Conservation (phyloP, 2,888 invertebrate genomes). For the Sinotaia quadrata region DNA sequence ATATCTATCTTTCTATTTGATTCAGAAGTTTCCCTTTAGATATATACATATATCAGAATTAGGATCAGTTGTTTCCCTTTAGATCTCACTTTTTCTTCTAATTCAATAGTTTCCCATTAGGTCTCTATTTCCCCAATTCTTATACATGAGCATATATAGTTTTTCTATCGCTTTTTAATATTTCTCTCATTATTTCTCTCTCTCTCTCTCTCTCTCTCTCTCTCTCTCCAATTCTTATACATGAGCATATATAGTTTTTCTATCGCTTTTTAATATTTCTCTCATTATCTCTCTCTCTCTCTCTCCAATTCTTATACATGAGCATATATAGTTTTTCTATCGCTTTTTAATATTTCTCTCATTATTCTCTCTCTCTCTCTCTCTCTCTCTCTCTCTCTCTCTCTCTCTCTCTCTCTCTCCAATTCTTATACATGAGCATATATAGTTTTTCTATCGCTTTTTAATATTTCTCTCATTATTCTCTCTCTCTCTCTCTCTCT, state of each 20-base stretch:
- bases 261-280: background rate
- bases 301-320: background rate
- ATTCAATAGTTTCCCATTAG: too few species aligned
- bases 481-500: background rate
- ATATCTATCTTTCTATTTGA: too few species aligned
- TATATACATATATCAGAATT: too few species aligned
- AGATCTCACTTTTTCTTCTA: too few species aligned
- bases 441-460: background rate
- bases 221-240: too few species aligned
- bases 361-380: background rate
- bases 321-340: background rate
- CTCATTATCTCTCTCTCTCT: background rate
- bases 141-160: background rate
- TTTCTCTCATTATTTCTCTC: background rate
- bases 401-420: background rate
- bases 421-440: background rate
- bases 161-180: background rate
- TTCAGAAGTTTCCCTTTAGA: too few species aligned
- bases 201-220: background rate
- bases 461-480: background rate
- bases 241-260: background rate
- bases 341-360: background rate
- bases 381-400: background rate
- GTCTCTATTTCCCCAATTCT: background rate
- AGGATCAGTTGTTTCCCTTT: too few species aligned